These are phyloP conservation scores for Caenorhabditis remanei DNA, from an alignment of 1,140 invertebrate species.

Conservation along the genomic window DNA sequence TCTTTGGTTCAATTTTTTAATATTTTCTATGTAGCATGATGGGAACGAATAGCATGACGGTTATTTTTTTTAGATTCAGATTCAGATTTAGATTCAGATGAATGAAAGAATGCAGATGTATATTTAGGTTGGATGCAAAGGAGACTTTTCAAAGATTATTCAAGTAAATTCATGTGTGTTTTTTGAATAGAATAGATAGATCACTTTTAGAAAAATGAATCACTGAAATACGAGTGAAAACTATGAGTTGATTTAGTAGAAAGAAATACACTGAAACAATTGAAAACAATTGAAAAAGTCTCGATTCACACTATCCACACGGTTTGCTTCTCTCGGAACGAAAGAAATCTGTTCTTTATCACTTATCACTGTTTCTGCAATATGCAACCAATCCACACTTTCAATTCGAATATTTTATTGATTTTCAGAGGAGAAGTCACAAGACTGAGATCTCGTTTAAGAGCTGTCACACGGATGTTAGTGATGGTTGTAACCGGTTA, in stretches of 20 bases:
- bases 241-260: neutral
- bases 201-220: neutral
- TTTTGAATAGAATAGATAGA: slow-evolving; percentile 11
- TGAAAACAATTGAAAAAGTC: neutral
- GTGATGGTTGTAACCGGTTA: slow-evolving; percentile 73
- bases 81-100: neutral
- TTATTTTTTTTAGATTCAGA: too few relatives aligned
- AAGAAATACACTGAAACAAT: neutral
- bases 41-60: neutral
- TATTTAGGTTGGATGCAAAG: slow-evolving; percentile 49
- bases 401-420: neutral
- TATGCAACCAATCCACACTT: neutral
- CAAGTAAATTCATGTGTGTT: slow-evolving; percentile 44
- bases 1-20: neutral
- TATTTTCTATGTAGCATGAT: neutral
- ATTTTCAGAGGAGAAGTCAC: slow-evolving; percentile 63
- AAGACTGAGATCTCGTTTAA: slow-evolving; percentile 65
- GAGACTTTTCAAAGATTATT: slow-evolving; percentile 47
- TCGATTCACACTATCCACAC: slow-evolving; percentile 9
- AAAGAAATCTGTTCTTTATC: neutral
- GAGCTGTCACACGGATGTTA: slow-evolving; percentile 73
- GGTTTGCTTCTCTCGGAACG: slow-evolving; percentile 4
- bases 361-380: slow-evolving; percentile 31
- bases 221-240: neutral
- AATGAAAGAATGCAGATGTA: slow-evolving; percentile 26